Evolutionary conservation across 2,797 vertebrate species (phyloP).

Genomic region (Argyrosomus regius): DNA sequence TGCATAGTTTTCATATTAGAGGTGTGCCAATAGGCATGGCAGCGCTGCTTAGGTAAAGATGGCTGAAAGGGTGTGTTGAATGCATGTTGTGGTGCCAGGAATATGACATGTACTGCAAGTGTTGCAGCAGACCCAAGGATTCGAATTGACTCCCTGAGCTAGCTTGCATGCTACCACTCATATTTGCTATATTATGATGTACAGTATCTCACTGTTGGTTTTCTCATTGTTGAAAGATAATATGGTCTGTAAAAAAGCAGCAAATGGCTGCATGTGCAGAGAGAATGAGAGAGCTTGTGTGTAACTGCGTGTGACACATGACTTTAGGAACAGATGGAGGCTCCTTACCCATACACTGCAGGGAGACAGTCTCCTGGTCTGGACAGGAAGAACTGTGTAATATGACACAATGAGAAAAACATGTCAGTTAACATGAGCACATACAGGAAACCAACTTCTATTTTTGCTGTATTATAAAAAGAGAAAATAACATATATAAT

Average conservation of each 20-base stretch:
- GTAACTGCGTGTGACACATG: slow-evolving; percentile 30
- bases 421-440: slow-evolving; percentile 17
- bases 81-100: background rate
- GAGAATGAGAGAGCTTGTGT: background rate
- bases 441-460: background rate
- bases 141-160: background rate
- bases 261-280: background rate
- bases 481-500: background rate
- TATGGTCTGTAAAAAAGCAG: background rate
- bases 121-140: background rate
- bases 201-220: background rate
- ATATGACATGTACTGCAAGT: background rate
- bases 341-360: slow-evolving; percentile 91
- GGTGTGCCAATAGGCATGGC: background rate
- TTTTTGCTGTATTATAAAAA: background rate
- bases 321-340: slow-evolving; percentile 66
- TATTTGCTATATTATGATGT: background rate
- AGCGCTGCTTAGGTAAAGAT: background rate
- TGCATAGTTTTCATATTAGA: background rate
- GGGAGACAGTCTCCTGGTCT: slow-evolving; percentile 82
- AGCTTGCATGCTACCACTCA: background rate
- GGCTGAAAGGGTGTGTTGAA: background rate
- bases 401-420: slow-evolving; percentile 45
- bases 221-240: background rate
- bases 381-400: slow-evolving; percentile 85